Conservation (phyloP, 2,888 invertebrate genomes). For the Tiphia femorata region DNA sequence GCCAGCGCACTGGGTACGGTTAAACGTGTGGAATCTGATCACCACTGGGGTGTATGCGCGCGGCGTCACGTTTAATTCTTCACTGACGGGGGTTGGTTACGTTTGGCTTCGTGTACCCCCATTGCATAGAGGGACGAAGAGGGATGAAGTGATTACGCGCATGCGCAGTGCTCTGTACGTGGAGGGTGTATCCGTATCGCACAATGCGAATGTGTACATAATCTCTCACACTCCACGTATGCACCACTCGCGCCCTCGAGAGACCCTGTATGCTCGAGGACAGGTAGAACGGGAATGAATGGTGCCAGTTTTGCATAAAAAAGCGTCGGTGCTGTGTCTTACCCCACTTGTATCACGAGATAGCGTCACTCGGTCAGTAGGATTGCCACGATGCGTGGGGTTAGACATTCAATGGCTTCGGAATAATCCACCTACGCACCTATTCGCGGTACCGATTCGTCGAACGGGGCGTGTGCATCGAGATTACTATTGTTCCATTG, state of each 20-base stretch:
- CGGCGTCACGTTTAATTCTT: slow-evolving; percentile 50
- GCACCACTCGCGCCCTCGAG: too few relatives aligned
- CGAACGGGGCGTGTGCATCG: too few relatives aligned
- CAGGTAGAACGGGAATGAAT: slow-evolving; percentile 15
- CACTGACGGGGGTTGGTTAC: slow-evolving; percentile 48
- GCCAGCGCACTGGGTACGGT: slow-evolving; percentile 31
- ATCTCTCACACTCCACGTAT: too few relatives aligned
- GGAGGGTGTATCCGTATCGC: slow-evolving; percentile 9
- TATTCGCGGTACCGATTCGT: too few relatives aligned
- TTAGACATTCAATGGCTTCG: too few relatives aligned
- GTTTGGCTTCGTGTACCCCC: slow-evolving; percentile 51
- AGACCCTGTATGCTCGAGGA: too few relatives aligned
- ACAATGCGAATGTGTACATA: background rate
- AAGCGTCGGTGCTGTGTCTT: slow-evolving; percentile 2
- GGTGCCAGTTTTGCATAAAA: slow-evolving; percentile 21
- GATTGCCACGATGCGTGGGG: too few relatives aligned
- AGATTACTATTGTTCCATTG: too few relatives aligned
- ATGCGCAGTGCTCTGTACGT: slow-evolving; percentile 29
- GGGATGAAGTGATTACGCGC: too few relatives aligned
- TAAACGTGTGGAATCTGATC: slow-evolving; percentile 18
- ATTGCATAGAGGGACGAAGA: slow-evolving; percentile 20
- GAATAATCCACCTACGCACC: too few relatives aligned
- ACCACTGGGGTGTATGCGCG: slow-evolving; percentile 27
- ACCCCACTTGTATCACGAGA: slow-evolving; percentile 10
- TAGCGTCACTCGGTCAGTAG: slow-evolving; percentile 36